Base-by-base conservation (phyloP, 1,140 invertebrate genomes). In the Mizuhopecten yessoensis region DNA sequence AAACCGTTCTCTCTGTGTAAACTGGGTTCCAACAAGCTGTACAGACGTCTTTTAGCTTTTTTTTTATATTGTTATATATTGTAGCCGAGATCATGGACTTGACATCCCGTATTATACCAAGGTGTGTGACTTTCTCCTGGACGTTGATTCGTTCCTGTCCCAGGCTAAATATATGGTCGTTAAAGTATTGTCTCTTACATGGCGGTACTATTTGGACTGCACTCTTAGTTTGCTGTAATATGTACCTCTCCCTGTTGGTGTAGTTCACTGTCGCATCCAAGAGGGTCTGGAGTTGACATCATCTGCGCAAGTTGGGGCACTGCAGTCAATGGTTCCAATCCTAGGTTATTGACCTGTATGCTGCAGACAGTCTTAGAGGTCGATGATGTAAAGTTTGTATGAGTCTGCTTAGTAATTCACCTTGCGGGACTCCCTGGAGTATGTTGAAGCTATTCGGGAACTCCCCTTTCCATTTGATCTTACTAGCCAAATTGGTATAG, bases 191-290 rank as follows among this genome's bases (percentile, higher is more conserved):
- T 7, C 49, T 89, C 17, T 86, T 89, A n/a, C 42, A 42, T 15
- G 20, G n/a, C 87, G 29, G 88, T 9, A 90, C 39, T 34, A 88
- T 34, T 23, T 90, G 42, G 9, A 57, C 20, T 17, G 90, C 87
- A 87, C 39, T 90, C 34, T 92, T 92, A 23, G 57, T 87, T 29
- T 87, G 91, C 36, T 92, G 89, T 23, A 90, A 33, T 33, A 88
- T 17, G 45, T 90, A 90, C 23, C 87, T 87, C 36, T 92, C 91
- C 33, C 17, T 9, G 10, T 88, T 92, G 34, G 57, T 90, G 34
- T 39, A 90, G 34, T 90, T 29, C 3, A 86, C 34, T 36, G 29
- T 36, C 23, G 86, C 86, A 34, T 90, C 34, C 0, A 36, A 13
- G 13, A 90, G 34, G 20, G 33, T 42, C 29, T 90, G 75, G 7